Percentiles rank a stretch among this genome's conserved stretches.
Conservation (phyloP, 2,888 invertebrate species). For the Chrysolina oricalcia region DNA sequence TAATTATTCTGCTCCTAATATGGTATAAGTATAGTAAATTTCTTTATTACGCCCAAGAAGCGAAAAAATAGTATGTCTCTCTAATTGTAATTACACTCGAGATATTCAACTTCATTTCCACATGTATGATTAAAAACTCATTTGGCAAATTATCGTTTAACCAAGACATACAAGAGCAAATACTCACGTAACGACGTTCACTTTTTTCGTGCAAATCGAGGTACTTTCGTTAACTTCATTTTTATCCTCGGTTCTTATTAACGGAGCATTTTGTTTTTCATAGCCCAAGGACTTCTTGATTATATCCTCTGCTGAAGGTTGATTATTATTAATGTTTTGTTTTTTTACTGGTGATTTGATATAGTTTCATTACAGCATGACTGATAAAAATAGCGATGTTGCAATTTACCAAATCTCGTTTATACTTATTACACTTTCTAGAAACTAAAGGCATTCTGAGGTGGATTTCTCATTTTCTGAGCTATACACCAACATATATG, state of each 20-base stretch:
- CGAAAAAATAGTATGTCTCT: background rate
- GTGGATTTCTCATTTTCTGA: too few species aligned
- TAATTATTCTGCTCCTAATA: background rate
- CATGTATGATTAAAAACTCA: slow-evolving; percentile 35
- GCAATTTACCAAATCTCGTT: background rate
- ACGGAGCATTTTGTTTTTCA: slow-evolving; percentile 1
- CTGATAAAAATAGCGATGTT: background rate
- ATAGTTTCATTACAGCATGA: slow-evolving; percentile 9
- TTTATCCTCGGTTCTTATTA: slow-evolving; percentile 18
- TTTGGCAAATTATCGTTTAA: slow-evolving; percentile 37
- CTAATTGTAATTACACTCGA: slow-evolving; percentile 25
- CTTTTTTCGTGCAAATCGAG: slow-evolving; percentile 23
- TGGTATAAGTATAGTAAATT: background rate
- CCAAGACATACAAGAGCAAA: slow-evolving; percentile 31
- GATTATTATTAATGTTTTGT: slow-evolving; percentile 5
- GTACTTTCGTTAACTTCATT: slow-evolving; percentile 33
- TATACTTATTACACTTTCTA: too few species aligned
- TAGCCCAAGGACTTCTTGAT: slow-evolving; percentile 13
- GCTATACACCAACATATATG: too few species aligned
- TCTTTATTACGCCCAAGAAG: background rate
- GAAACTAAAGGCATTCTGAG: too few species aligned
- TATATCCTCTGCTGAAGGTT: slow-evolving; percentile 17
- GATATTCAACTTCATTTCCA: slow-evolving; percentile 31
- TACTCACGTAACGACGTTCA: slow-evolving; percentile 30
- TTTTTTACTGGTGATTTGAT: background rate